These are phyloP conservation scores for Willisornis vidua DNA, from an alignment of 2,113 vertebrate genomes.

Conservation along the genomic window DNA sequence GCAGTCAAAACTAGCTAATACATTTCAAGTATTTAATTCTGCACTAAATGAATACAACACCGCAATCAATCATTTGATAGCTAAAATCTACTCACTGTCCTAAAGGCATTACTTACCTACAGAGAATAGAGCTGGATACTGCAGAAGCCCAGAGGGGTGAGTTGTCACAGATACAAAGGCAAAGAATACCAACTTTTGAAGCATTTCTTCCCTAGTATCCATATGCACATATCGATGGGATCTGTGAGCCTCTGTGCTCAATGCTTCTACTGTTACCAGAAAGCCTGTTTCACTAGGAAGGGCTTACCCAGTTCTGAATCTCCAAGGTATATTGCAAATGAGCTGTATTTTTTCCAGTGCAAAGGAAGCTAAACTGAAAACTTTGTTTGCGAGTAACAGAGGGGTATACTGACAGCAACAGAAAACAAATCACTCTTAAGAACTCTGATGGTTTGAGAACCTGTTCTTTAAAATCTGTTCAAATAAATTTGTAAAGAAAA, in stretches of 20 bases:
- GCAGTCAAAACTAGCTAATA: not conserved
- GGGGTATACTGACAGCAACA: not conserved
- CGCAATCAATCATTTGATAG: not conserved
- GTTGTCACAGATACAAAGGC: not conserved
- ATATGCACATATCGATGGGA: fast-evolving
- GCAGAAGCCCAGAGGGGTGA: not conserved
- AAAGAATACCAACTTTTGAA: not conserved
- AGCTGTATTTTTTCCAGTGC: not conserved
- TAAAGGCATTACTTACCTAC: not conserved
- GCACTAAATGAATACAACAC: not conserved
- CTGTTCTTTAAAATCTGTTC: not conserved
- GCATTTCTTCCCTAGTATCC: not conserved
- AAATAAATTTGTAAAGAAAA: not conserved
- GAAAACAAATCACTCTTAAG: not conserved
- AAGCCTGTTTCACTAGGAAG: not conserved
- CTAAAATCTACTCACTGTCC: not conserved
- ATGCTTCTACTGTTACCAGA: not conserved
- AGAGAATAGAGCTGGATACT: not conserved
- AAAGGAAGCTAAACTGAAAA: not conserved
- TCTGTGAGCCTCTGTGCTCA: not conserved
- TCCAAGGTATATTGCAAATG: not conserved
- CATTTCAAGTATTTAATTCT: not conserved
- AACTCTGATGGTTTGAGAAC: not conserved
- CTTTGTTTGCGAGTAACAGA: not conserved
- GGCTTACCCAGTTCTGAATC: not conserved